Conservation (phyloP, 1,140 invertebrate genomes). For the Rhynchophorus ferrugineus region DNA sequence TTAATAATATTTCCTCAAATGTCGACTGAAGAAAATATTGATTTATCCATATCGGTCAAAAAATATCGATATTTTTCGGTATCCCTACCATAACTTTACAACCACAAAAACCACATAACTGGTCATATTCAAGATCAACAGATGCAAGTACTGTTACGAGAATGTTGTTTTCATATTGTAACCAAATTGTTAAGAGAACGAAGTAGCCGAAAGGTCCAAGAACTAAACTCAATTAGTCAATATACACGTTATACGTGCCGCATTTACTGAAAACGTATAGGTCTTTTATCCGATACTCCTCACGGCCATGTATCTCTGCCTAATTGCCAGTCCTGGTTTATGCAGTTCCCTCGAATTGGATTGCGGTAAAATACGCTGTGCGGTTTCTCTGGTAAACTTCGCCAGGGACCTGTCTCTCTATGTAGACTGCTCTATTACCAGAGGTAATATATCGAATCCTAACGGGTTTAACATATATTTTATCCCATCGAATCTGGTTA, state of each 20-base stretch:
- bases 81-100: no score
- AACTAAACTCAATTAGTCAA: conserved; percentile 29
- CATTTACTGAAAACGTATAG: conserved; percentile 20
- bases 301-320: conserved; percentile 36
- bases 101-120: no score
- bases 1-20: no score
- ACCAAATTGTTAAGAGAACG: no score
- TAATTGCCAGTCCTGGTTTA: conserved; percentile 40
- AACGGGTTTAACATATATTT: conserved; percentile 33
- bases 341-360: conserved; percentile 39
- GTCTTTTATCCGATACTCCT: conserved; percentile 30
- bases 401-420: conserved; percentile 34
- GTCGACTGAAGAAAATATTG: no score
- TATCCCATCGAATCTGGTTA: conserved; percentile 34
- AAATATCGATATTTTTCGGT: no score
- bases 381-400: conserved; percentile 40
- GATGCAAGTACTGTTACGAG: no score
- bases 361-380: conserved; percentile 41
- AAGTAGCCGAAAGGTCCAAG: conserved; percentile 1
- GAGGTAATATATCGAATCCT: conserved; percentile 38
- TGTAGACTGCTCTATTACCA: conserved; percentile 35
- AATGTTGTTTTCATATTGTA: no score
- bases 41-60: no score
- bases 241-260: conserved; percentile 20
- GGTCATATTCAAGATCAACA: no score